A percentile compares a stretch with the other conserved stretches of the same genome.
These are phyloP conservation scores for Spheniscus mendiculus DNA, from an alignment of 2,113 vertebrate genomes.

Conservation along the genomic window DNA sequence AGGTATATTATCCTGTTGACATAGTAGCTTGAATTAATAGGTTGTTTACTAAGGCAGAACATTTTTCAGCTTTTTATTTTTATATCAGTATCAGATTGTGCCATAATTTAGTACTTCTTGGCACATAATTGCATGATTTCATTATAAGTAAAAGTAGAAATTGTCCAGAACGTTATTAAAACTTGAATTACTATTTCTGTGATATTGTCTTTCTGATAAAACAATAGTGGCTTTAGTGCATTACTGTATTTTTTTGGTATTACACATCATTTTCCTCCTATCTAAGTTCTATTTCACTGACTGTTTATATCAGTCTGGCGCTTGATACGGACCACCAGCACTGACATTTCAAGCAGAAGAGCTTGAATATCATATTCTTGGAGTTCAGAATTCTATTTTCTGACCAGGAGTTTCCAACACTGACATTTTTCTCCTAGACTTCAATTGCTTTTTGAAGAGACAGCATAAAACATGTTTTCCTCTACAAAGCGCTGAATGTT, in stretches of 20 bases:
- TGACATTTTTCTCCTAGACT: background rate
- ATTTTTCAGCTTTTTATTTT: background rate
- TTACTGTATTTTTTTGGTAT: background rate
- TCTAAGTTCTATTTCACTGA: background rate
- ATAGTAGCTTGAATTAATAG: background rate
- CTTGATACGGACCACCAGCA: background rate
- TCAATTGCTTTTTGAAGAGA: constrained; percentile 8
- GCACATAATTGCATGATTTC: background rate
- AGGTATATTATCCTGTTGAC: background rate
- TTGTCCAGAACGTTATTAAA: background rate
- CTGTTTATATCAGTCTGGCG: background rate
- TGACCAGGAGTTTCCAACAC: background rate
- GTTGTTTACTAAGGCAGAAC: background rate
- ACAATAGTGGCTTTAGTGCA: background rate
- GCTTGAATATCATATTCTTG: constrained; percentile 11
- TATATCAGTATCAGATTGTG: background rate
- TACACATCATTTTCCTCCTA: background rate
- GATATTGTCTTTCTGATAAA: background rate
- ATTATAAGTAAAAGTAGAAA: background rate
- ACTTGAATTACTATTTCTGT: background rate
- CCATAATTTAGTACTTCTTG: background rate
- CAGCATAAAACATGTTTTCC: background rate
- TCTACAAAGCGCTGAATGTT: background rate
- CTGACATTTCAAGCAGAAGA: constrained; percentile 59
- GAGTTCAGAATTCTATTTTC: constrained; percentile 47